Conservation (phyloP, 2,797 vertebrate species). For the Darevskia mixta region DNA sequence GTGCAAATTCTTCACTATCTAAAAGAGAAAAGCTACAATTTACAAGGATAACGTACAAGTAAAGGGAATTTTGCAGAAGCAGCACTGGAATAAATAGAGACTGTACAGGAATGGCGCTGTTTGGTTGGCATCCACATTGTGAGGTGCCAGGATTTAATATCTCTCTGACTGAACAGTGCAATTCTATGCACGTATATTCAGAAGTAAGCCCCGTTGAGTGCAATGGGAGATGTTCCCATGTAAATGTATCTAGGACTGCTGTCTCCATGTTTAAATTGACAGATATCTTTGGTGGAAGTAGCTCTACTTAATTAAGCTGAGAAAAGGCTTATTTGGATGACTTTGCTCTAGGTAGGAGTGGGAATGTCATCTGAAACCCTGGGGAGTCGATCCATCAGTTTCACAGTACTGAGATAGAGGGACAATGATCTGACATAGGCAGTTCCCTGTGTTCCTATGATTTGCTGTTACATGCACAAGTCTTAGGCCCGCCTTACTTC, state of each 20-base stretch:
- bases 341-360: neutral
- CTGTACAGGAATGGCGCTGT: neutral
- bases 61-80: neutral
- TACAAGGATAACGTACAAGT: neutral
- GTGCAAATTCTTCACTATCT: rapidly evolving
- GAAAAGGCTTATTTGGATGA: neutral
- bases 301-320: neutral
- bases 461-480: neutral
- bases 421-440: too few relatives aligned
- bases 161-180: neutral
- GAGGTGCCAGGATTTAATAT: neutral
- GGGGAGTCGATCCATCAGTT: too few relatives aligned
- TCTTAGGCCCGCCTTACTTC: neutral
- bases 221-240: neutral
- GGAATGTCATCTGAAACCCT: too few relatives aligned
- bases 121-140: neutral
- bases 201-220: neutral
- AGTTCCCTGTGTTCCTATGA: too few relatives aligned
- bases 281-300: constrained; percentile 19
- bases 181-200: neutral
- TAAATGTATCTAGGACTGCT: neutral
- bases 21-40: rapidly evolving
- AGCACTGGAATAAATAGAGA: neutral
- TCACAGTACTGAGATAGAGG: too few relatives aligned
- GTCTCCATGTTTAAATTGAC: neutral